A percentile compares a stretch with the other conserved stretches of the same genome.
phyloP scores from a whole-genome alignment of 2,797 vertebrate species.

The Schizothorax lantsangensis region DNA sequence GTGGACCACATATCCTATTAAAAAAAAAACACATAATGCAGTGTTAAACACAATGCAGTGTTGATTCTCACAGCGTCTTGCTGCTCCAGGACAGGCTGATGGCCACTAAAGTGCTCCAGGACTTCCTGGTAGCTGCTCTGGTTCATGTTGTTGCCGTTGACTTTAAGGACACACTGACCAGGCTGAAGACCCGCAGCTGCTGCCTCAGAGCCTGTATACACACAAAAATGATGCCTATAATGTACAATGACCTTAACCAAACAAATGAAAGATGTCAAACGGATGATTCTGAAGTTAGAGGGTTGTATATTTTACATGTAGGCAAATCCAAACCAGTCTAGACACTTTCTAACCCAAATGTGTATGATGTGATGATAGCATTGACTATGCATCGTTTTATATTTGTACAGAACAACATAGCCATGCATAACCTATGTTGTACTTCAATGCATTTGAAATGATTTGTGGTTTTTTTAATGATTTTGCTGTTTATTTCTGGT shows the following conservation, averaged over 20 bases:
- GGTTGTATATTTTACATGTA: background rate
- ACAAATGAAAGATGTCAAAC: background rate
- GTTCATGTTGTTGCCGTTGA: constrained; percentile 88
- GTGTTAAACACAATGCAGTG: background rate
- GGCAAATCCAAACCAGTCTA: background rate
- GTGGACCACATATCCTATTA: background rate
- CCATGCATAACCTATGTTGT: background rate
- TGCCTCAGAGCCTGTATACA: constrained; percentile 86
- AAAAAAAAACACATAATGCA: background rate
- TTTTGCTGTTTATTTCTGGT: background rate
- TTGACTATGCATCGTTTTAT: background rate
- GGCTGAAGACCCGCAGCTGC: constrained; percentile 88
- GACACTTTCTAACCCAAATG: background rate
- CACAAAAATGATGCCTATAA: background rate
- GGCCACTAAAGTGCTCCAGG: constrained; percentile 91
- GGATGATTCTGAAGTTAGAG: background rate
- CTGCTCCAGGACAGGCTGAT: constrained; percentile 79
- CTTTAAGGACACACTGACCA: constrained; percentile 93
- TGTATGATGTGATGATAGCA: background rate
- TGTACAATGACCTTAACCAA: background rate
- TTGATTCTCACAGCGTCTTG: constrained; percentile 81
- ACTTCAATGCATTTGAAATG: background rate
- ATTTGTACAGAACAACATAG: background rate
- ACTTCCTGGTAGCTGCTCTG: constrained; percentile 83
- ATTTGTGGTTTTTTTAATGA: background rate